Evolutionary conservation across 2,888 invertebrate species (phyloP), one percentile per base, ranked within the genome.

Genomic region (Gisinianus flammeolus): DNA sequence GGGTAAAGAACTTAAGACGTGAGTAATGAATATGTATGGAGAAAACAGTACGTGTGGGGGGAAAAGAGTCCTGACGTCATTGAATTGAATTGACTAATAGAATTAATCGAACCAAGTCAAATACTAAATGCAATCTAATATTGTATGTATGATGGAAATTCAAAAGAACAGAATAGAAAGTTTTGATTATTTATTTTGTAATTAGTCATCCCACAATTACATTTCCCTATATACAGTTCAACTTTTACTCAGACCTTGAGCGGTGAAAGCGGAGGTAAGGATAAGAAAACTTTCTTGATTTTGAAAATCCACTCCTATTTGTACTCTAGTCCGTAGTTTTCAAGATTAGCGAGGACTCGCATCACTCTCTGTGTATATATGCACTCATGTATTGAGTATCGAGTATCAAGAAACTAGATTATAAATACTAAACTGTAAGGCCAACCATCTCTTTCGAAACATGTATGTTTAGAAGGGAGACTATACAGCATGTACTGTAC

Each of bases 121-220:
- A 44, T 44, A 16, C 44, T 6, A 44, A 44, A 44, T 44, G 44
- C 19, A 44, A 44, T 44, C 44, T 44, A 44, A 44, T 44, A 44
- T 44, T 66, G 66, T 66, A 16, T 8, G 2, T 5, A 66, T 1
- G 30, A 30, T 26, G 30, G 26, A 44, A 44, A 44, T 44, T 19
- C 44, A 54, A 44, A 71, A 6, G 31, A n/a, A 54, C n/a, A n/a
- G 71, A 44, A n/a, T 67, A 56, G 69, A 16, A 0, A n/a, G 30
- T 44, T 64, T 73, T 64, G 26, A 33, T 24, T 73, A 62, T 73
- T 73, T 73, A 73, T 73, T 73, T 73, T 73, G 73, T 62, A 73
- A 73, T 73, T 73, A 73, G 62, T 52, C 12, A 70, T 70, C 70
- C 52, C 70, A 28, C 70, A 70, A 70, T 70, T 19, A 70, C 70